Percentiles rank a stretch among this genome's conserved stretches.
Evolutionary conservation across 2,888 invertebrate genomes (phyloP).

Genomic region (Nycteola revayana): DNA sequence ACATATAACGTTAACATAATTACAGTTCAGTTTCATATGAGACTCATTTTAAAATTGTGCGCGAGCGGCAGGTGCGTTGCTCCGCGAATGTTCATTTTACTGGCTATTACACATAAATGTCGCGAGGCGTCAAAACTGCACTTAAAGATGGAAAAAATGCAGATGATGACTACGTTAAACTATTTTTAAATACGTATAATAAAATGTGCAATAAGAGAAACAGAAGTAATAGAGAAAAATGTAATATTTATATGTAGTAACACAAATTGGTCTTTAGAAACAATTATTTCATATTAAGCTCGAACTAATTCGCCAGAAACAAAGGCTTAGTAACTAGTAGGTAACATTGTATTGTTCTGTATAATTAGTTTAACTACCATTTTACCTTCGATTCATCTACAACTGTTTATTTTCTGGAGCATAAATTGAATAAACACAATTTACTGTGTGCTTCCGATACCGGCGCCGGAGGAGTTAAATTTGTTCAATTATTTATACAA

Average conservation of each 20-base stretch:
- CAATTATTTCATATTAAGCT: no score
- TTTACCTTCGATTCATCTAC: slow-evolving; percentile 34
- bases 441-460: slow-evolving; percentile 33
- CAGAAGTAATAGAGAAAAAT: no score
- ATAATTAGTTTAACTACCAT: slow-evolving; percentile 25
- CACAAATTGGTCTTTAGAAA: no score
- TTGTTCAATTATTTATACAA: slow-evolving; percentile 28
- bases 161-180: slow-evolving; percentile 24
- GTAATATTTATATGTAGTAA: no score
- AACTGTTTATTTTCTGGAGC: slow-evolving; percentile 37
- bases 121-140: slow-evolving; percentile 49
- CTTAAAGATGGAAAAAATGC: slow-evolving; percentile 35
- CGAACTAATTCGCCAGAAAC: not conserved
- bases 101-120: slow-evolving; percentile 62
- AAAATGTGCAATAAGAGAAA: no score
- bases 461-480: slow-evolving; percentile 33
- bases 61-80: slow-evolving; percentile 43
- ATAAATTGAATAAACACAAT: slow-evolving; percentile 39
- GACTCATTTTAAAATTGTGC: slow-evolving; percentile 33
- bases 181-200: not conserved
- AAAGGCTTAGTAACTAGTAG: slow-evolving; percentile 2
- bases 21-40: slow-evolving; percentile 23
- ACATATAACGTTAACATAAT: slow-evolving; percentile 24
- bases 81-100: slow-evolving; percentile 29
- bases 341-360: slow-evolving; percentile 25